Conservation (phyloP, 2,113 vertebrate species). For the Pedetes capensis region DNA sequence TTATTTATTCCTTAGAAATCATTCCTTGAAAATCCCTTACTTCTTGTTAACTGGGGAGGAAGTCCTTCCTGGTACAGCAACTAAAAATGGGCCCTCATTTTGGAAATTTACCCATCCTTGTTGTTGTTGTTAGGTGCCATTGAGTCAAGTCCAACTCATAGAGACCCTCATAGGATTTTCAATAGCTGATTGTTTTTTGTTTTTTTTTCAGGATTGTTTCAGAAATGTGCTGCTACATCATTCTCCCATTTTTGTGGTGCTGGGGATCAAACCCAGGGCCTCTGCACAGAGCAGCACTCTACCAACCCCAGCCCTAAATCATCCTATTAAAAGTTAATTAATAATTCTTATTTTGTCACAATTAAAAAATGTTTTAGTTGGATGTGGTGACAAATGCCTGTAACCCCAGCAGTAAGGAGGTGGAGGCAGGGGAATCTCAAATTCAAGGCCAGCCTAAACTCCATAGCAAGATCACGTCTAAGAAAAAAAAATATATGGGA, state of each 20-base stretch:
- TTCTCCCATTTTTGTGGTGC: too few relatives aligned
- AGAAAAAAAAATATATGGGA: neutral
- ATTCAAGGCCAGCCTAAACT: neutral
- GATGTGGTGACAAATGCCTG: neutral
- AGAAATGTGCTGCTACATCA: too few relatives aligned
- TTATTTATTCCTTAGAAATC: neutral
- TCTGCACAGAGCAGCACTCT: too few relatives aligned
- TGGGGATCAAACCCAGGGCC: too few relatives aligned
- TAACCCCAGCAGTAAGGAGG: neutral
- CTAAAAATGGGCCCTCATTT: neutral
- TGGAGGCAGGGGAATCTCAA: neutral
- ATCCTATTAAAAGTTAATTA: constrained; percentile 11
- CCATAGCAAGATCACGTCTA: neutral
- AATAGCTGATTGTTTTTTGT: too few relatives aligned
- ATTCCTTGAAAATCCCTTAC: neutral
- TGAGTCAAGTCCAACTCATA: too few relatives aligned
- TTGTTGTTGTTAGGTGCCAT: too few relatives aligned
- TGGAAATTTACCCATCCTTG: neutral
- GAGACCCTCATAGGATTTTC: too few relatives aligned
- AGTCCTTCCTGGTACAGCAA: neutral
- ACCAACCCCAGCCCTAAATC: too few relatives aligned
- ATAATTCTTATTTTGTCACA: neutral
- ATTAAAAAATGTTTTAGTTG: neutral
- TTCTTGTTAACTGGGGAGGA: neutral
- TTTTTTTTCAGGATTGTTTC: too few relatives aligned